phyloP scores from a whole-genome alignment of 2,113 vertebrate genomes.

The Ia io region DNA sequence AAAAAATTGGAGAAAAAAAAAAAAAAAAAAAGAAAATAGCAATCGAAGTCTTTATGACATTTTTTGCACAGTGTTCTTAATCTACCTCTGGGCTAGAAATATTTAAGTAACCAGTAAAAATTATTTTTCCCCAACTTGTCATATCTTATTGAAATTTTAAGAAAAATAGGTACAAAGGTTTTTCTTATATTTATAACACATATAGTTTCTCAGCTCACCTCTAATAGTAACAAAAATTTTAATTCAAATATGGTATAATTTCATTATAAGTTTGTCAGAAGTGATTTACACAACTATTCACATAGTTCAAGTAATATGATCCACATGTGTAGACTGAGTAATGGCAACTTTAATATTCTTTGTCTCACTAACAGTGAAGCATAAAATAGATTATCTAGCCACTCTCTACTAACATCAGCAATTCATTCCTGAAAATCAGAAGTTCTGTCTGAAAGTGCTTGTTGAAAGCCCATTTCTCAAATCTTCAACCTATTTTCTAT shows the following conservation, averaged over 20 bases:
- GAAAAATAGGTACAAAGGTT: background rate
- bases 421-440: slow-evolving; percentile 8
- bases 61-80: background rate
- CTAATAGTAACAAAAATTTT: background rate
- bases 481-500: background rate
- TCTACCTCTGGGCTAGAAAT: background rate
- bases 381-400: background rate
- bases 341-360: background rate
- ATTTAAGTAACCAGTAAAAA: background rate
- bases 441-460: background rate
- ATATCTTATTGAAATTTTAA: slow-evolving; percentile 31
- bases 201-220: slow-evolving; percentile 4
- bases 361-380: background rate
- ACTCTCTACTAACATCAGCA: background rate
- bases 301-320: background rate
- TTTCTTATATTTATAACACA: background rate
- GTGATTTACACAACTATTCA: background rate
- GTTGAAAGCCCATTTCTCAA: background rate
- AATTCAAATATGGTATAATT: slow-evolving; percentile 10
- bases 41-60: background rate
- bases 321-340: background rate
- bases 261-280: background rate
- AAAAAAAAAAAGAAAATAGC: background rate
- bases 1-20: too few relatives aligned
- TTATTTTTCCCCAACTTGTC: background rate